A percentile compares a stretch with the other conserved stretches of the same genome.
These are phyloP conservation scores for Penaeus japonicus DNA, from an alignment of 1,140 invertebrate species.

Conservation along the genomic window DNA sequence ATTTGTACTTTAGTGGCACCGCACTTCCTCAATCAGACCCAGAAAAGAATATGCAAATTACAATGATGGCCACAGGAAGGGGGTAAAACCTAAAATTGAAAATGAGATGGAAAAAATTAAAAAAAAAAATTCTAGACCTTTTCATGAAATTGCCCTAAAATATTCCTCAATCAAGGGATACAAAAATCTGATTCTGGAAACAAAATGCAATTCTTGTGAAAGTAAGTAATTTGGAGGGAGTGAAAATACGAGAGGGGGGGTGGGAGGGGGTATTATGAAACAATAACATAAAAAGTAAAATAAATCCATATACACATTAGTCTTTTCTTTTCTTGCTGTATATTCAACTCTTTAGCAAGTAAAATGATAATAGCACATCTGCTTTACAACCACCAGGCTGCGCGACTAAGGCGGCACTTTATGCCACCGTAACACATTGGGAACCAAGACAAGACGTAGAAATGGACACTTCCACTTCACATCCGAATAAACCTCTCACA, in stretches of 20 bases:
- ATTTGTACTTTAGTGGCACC: conserved; percentile 34
- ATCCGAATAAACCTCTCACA: too few species aligned
- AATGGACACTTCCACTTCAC: too few species aligned
- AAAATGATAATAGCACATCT: too few species aligned
- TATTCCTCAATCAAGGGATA: background rate
- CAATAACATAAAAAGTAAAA: background rate
- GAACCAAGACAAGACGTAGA: too few species aligned
- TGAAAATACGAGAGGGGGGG: background rate
- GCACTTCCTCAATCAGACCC: too few species aligned
- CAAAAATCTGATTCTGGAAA: background rate
- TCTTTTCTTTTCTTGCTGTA: background rate
- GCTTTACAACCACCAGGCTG: too few species aligned
- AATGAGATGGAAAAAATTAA: background rate
- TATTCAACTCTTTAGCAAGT: background rate
- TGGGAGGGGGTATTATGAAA: background rate
- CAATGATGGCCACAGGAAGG: too few species aligned
- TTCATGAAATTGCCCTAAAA: background rate
- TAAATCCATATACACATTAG: background rate
- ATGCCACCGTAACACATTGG: too few species aligned
- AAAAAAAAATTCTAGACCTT: conserved; percentile 22
- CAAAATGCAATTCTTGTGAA: background rate
- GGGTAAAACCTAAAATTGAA: too few species aligned
- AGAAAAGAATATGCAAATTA: too few species aligned
- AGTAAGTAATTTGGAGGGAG: background rate
- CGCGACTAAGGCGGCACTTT: too few species aligned